phyloP scores from a whole-genome alignment of 92 coral and sea anemone genomes.

The Virgularia gustaviana region DNA sequence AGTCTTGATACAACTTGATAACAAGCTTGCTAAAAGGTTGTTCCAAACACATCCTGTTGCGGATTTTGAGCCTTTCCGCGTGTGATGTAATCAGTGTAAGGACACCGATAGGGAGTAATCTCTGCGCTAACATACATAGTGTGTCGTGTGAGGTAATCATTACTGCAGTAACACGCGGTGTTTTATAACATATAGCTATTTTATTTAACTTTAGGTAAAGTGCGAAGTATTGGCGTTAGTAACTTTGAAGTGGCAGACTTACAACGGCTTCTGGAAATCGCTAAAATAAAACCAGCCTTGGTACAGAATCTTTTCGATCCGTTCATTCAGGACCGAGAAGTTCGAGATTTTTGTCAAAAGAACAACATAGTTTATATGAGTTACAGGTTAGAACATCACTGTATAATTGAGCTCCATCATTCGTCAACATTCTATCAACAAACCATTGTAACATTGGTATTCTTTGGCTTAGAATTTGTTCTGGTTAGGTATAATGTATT shows the following conservation, averaged over 20 bases:
- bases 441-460: background rate
- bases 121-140: no score
- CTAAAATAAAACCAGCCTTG: slow-evolving; percentile 68
- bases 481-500: no score
- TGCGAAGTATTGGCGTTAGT: slow-evolving; percentile 94
- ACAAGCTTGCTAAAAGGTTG: no score
- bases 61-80: no score
- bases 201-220: slow-evolving; percentile 72
- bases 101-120: no score
- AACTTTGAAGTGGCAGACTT: slow-evolving; percentile 76
- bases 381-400: slow-evolving; percentile 57
- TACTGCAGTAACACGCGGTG: no score
- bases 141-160: no score
- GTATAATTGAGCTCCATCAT: background rate
- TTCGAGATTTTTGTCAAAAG: slow-evolving; percentile 66
- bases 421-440: background rate
- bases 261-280: slow-evolving; percentile 58
- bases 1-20: no score
- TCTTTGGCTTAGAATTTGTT: no score
- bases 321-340: slow-evolving; percentile 70
- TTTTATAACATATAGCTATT: no score
- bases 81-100: no score
- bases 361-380: slow-evolving; percentile 83
- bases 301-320: slow-evolving; percentile 89
- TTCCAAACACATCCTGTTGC: no score